Conservation (phyloP, 37 sponge, comb jelly and placozoan genomes). For the Agelas oroides region DNA sequence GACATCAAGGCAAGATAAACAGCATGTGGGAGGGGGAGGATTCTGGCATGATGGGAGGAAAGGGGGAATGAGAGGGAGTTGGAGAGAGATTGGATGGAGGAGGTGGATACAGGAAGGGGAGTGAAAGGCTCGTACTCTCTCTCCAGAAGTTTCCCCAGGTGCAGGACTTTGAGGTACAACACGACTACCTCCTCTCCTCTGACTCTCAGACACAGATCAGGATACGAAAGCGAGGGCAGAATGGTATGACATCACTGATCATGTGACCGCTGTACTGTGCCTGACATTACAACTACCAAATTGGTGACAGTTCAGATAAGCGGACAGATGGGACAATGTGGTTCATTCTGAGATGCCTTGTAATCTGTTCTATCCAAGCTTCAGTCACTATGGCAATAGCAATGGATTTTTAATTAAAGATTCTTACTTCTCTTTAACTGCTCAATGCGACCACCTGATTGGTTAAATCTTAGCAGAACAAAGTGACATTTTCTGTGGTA, state of each 20-base stretch:
- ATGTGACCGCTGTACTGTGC: no score
- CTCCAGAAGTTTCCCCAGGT: conserved; percentile 57
- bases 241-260: conserved; percentile 24
- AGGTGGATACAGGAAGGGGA: background rate
- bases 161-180: conserved; percentile 81
- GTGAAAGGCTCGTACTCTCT: background rate
- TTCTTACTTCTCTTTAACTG: no score
- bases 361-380: no score
- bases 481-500: no score
- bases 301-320: no score
- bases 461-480: no score
- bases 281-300: no score
- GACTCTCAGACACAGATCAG: conserved; percentile 35
- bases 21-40: background rate
- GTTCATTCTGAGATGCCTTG: no score
- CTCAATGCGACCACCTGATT: no score
- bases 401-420: no score
- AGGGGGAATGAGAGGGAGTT: background rate
- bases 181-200: conserved; percentile 73
- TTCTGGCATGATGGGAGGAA: background rate
- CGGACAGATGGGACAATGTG: no score
- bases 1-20: conserved; percentile 23
- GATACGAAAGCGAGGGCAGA: conserved; percentile 76
- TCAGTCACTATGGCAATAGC: no score
- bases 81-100: background rate